phyloP scores from a whole-genome alignment of 1,140 invertebrate genomes.

The Trinorchestia longiramus region DNA sequence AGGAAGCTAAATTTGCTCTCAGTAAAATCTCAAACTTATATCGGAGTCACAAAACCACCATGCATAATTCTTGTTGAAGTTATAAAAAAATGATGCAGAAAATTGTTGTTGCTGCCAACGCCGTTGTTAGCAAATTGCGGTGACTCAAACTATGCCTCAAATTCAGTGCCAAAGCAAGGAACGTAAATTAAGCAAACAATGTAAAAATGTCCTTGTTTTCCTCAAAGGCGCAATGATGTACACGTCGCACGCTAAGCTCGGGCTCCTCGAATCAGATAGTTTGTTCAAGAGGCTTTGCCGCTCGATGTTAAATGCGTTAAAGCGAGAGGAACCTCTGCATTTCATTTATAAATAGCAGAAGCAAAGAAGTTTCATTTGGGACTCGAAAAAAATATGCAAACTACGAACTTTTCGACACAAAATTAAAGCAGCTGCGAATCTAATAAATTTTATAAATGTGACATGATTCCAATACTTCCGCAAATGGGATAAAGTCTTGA shows the following conservation, averaged over 20 bases:
- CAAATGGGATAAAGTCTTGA: background rate
- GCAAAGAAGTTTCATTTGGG: background rate
- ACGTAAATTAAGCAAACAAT: conserved; percentile 2
- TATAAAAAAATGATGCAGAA: background rate
- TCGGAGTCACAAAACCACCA: background rate
- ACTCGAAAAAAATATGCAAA: background rate
- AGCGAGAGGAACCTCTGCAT: background rate
- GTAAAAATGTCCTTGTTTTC: background rate
- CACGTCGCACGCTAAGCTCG: background rate
- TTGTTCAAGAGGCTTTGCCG: background rate
- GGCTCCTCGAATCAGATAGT: background rate
- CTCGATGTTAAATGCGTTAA: background rate
- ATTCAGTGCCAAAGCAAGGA: background rate
- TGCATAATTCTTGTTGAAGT: background rate
- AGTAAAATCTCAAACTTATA: background rate
- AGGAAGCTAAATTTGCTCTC: background rate
- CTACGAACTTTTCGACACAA: background rate
- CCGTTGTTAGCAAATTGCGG: background rate
- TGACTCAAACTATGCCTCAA: background rate
- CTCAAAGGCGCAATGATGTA: background rate
- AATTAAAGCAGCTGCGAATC: background rate
- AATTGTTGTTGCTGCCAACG: background rate
- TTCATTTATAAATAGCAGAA: background rate
- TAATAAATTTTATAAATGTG: background rate
- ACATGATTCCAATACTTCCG: background rate